phyloP scores from a whole-genome alignment of 2,797 vertebrate species.

The Phataginus tricuspis region DNA sequence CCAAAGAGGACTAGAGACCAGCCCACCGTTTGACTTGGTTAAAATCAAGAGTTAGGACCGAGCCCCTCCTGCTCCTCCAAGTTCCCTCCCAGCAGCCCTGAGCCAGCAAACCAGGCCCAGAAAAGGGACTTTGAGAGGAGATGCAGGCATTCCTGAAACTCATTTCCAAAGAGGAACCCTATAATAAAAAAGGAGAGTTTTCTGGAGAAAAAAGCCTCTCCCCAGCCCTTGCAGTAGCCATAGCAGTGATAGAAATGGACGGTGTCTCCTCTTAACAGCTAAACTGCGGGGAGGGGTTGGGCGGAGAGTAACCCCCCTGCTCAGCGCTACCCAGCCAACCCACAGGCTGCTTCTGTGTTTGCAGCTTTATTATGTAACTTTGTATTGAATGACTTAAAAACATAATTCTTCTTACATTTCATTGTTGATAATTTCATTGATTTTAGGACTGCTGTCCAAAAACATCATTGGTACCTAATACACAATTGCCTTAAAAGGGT shows the following conservation, averaged over 20 bases:
- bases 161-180: slow-evolving; percentile 11
- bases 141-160: not conserved
- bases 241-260: not conserved
- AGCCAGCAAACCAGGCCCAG: not conserved
- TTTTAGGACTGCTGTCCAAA: not conserved
- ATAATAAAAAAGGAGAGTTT: not conserved
- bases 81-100: not conserved
- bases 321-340: not conserved
- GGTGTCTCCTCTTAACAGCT: not conserved
- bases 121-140: not conserved
- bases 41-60: not conserved
- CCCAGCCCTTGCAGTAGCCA: not conserved
- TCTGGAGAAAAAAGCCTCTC: not conserved
- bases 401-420: not conserved
- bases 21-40: not conserved
- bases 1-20: not conserved
- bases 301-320: not conserved
- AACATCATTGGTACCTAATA: not conserved
- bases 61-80: not conserved
- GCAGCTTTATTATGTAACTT: not conserved
- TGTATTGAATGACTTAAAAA: not conserved
- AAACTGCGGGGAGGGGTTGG: too few species aligned
- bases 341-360: not conserved
- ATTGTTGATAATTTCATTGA: not conserved
- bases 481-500: not conserved